Evolutionary conservation across 1,140 invertebrate species (phyloP).

Genomic region (Aplysia californica): DNA sequence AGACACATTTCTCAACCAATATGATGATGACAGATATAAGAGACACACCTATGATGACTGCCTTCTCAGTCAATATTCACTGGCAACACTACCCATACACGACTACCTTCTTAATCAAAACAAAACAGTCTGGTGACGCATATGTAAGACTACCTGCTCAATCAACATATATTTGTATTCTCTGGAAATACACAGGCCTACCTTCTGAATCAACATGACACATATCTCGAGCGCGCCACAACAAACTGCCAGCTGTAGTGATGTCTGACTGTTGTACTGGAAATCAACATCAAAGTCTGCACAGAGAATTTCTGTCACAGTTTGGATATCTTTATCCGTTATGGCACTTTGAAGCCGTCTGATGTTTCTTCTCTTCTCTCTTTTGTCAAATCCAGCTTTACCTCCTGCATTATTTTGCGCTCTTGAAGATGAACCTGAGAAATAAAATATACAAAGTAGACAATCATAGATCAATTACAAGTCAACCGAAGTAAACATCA

Average conservation of each 20-base stretch:
- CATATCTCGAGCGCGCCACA: slow-evolving; percentile 56
- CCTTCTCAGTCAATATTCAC: too few relatives aligned
- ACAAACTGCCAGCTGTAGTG: slow-evolving; percentile 59
- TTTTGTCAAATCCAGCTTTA: slow-evolving; percentile 48
- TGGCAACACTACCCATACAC: too few relatives aligned
- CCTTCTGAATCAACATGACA: slow-evolving; percentile 45
- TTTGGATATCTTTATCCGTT: slow-evolving; percentile 39
- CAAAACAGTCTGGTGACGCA: too few relatives aligned
- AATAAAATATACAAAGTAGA: slow-evolving; percentile 3
- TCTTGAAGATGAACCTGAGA: slow-evolving; percentile 4
- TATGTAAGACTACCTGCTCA: too few relatives aligned
- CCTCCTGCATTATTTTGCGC: slow-evolving; percentile 9
- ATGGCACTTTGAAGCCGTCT: slow-evolving; percentile 60
- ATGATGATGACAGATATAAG: too few relatives aligned
- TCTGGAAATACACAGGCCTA: too few relatives aligned
- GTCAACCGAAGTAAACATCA: not conserved
- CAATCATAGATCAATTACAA: not conserved
- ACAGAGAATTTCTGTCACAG: slow-evolving; percentile 45
- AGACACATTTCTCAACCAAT: too few relatives aligned
- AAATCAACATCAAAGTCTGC: slow-evolving; percentile 64
- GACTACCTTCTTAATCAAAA: too few relatives aligned
- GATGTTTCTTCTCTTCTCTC: slow-evolving; percentile 55
- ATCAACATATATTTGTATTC: too few relatives aligned
- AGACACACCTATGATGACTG: too few relatives aligned
- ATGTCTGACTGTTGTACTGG: slow-evolving; percentile 60